These are phyloP conservation scores for fruit fly (Drosophila melanogaster) DNA, from an alignment of 1,140 invertebrate species.

Conservation along the genomic window DNA sequence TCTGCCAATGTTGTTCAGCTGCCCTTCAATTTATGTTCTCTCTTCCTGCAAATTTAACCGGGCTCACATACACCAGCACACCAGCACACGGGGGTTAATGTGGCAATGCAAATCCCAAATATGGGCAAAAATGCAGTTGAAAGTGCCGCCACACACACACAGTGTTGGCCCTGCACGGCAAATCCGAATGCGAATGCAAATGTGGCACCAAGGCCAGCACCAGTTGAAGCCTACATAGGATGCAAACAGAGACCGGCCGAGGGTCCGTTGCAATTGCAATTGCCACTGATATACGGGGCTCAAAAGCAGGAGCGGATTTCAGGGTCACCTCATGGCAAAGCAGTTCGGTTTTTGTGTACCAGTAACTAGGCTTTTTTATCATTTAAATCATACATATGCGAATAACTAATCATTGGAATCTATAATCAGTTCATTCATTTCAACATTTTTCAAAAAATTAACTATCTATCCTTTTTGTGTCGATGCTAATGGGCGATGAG, in stretches of 20 bases:
- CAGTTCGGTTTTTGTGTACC: no score
- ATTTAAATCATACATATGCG: no score
- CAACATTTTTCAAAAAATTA: not conserved
- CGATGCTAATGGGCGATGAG: not conserved
- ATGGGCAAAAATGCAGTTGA: constrained; percentile 57
- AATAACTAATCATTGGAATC: no score
- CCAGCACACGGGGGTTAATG: constrained; percentile 9
- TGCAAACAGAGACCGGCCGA: constrained; percentile 44
- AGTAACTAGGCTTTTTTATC: no score
- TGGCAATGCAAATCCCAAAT: constrained; percentile 50
- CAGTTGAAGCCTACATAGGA: constrained; percentile 63
- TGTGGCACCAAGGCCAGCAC: constrained; percentile 35
- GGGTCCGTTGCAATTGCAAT: constrained; percentile 18
- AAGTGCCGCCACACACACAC: constrained; percentile 16
- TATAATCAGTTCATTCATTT: no score
- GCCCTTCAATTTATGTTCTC: constrained; percentile 46
- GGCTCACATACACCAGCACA: constrained; percentile 3
- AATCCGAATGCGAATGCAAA: constrained; percentile 14
- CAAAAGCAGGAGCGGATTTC: constrained; percentile 11
- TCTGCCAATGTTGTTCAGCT: constrained; percentile 35
- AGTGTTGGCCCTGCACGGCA: constrained; percentile 2
- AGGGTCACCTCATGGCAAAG: not conserved
- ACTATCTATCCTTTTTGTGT: not conserved
- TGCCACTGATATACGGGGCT: constrained; percentile 25
- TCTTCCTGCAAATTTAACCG: constrained; percentile 32